phyloP scores from a whole-genome alignment of 2,113 vertebrate genomes.

The Triplophysa dalaica region DNA sequence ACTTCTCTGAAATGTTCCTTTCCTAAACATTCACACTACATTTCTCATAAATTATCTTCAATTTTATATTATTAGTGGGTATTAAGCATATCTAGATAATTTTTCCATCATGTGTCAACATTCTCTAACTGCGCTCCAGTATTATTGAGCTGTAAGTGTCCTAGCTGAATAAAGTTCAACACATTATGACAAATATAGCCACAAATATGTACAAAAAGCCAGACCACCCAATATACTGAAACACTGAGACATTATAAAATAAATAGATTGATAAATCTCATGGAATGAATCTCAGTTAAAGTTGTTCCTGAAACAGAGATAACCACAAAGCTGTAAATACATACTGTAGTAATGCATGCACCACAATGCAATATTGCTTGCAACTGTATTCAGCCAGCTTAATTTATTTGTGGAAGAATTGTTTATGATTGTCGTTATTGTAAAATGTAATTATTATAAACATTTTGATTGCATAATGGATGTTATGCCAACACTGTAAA shows the following conservation, averaged over 20 bases:
- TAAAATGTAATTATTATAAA: too few species aligned
- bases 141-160: conserved; percentile 13
- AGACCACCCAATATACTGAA: neutral
- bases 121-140: neutral
- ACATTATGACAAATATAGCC: neutral
- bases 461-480: too few species aligned
- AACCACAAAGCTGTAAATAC: too few species aligned
- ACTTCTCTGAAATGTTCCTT: conserved; percentile 11
- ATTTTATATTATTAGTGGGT: conserved; percentile 24
- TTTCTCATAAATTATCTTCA: conserved; percentile 29
- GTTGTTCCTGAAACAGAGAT: too few species aligned
- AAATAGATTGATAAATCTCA: neutral
- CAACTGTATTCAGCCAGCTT: too few species aligned
- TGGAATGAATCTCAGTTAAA: neutral
- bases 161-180: neutral
- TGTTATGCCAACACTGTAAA: too few species aligned
- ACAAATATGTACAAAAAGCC: neutral
- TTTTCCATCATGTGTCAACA: conserved; percentile 19
- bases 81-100: conserved; percentile 11
- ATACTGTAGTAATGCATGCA: too few species aligned
- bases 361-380: too few species aligned
- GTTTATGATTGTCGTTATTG: too few species aligned
- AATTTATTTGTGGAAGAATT: too few species aligned
- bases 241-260: neutral
- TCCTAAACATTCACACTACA: conserved; percentile 4